phyloP scores from a whole-genome alignment of 2,888 invertebrate genomes.

The Hedya salicella region DNA sequence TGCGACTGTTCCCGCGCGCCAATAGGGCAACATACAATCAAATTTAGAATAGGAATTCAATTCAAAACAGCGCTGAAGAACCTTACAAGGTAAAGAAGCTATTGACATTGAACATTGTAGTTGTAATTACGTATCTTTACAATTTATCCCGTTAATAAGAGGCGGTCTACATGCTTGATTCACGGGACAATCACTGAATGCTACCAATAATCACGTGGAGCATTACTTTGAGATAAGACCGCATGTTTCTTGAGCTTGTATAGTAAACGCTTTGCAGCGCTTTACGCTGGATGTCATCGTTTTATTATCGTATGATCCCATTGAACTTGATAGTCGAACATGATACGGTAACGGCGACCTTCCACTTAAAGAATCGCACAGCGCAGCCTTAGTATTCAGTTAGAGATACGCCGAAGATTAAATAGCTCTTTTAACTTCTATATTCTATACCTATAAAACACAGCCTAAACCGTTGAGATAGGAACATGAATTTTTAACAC shows the following conservation, averaged over 20 bases:
- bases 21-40: conserved; percentile 44
- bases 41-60: conserved; percentile 48
- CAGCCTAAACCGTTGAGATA: no score
- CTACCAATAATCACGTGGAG: conserved; percentile 22
- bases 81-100: conserved; percentile 39
- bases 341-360: conserved; percentile 26
- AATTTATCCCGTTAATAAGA: conserved; percentile 46
- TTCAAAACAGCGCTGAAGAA: conserved; percentile 44
- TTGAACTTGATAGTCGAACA: conserved; percentile 34
- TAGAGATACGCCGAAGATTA: background rate
- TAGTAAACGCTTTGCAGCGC: conserved; percentile 25
- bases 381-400: background rate
- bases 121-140: conserved; percentile 42
- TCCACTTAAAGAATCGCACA: conserved; percentile 24
- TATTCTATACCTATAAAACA: no score
- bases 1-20: conserved; percentile 61
- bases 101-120: conserved; percentile 39
- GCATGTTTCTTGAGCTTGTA: background rate
- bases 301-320: conserved; percentile 40
- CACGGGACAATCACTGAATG: conserved; percentile 43
- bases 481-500: no score
- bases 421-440: background rate
- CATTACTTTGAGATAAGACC: conserved; percentile 8
- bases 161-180: conserved; percentile 50
- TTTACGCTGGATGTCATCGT: conserved; percentile 7